phyloP scores from a whole-genome alignment of 1,140 invertebrate species.

The Ceratitis capitata region DNA sequence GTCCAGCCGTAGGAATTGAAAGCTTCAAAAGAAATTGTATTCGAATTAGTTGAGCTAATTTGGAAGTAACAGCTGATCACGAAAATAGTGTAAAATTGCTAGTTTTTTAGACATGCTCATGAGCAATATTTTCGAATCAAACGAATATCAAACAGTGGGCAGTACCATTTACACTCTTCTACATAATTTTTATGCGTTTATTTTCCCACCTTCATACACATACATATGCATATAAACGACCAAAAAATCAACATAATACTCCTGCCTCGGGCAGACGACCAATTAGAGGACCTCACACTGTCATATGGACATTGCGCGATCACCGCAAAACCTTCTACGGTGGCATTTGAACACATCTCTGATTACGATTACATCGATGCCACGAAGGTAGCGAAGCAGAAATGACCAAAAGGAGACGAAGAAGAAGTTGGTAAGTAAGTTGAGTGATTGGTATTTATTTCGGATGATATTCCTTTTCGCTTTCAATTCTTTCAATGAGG shows the following conservation, averaged over 20 bases:
- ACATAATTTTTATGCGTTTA: not conserved
- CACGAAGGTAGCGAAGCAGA: not conserved
- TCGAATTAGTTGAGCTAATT: no score
- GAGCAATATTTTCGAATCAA: no score
- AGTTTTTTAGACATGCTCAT: no score
- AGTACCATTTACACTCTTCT: not conserved
- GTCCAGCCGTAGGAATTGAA: no score
- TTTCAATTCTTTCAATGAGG: not conserved
- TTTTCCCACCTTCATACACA: not conserved
- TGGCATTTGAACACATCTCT: constrained; percentile 27
- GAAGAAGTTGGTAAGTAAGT: not conserved
- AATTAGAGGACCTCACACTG: constrained; percentile 35
- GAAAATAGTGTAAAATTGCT: no score
- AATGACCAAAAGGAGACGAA: not conserved
- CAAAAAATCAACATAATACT: not conserved
- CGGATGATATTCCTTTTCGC: constrained; percentile 8
- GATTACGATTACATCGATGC: no score
- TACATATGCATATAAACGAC: not conserved
- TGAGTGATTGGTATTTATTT: constrained; percentile 38
- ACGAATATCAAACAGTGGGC: no score
- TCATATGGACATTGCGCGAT: not conserved
- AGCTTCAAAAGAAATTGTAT: no score
- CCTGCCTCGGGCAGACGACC: not conserved
- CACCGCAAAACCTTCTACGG: not conserved
- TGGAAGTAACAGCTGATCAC: no score